phyloP scores from a whole-genome alignment of 1,140 invertebrate genomes.

The Schlechtendalia chinensis region DNA sequence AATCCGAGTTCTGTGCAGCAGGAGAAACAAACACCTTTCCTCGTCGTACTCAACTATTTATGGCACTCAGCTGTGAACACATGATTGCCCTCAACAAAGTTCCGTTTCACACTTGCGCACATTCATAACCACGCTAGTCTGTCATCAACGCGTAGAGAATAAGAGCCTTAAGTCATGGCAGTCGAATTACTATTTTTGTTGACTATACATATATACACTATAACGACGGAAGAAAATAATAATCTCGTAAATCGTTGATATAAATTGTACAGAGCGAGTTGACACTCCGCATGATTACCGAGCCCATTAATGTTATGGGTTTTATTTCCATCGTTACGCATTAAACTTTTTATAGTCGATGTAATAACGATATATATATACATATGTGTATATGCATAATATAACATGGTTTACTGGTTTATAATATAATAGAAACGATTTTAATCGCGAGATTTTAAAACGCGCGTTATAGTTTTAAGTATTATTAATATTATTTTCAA shows the following conservation, averaged over 20 bases:
- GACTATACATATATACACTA: too few species aligned
- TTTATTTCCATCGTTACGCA: background rate
- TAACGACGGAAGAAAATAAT: background rate
- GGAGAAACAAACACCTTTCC: too few species aligned
- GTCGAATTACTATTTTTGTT: background rate
- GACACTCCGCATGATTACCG: background rate
- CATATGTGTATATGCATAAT: too few species aligned
- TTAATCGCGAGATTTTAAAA: too few species aligned
- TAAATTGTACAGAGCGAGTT: background rate
- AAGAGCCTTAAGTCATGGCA: background rate
- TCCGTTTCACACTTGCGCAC: background rate
- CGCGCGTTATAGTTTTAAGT: too few species aligned
- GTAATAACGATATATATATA: too few species aligned
- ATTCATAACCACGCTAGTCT: background rate
- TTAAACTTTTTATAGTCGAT: too few species aligned
- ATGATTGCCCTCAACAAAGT: conserved; percentile 21
- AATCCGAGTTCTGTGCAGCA: too few species aligned
- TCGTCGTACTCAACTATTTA: too few species aligned
- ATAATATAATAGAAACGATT: too few species aligned
- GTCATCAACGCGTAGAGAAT: background rate
- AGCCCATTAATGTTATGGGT: background rate
- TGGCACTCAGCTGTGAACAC: background rate
- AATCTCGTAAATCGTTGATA: background rate
- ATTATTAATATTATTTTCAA: too few species aligned
- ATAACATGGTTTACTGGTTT: too few species aligned